Evolutionary conservation across 2,888 invertebrate species (phyloP).

Genomic region (Uloborus plumipes): DNA sequence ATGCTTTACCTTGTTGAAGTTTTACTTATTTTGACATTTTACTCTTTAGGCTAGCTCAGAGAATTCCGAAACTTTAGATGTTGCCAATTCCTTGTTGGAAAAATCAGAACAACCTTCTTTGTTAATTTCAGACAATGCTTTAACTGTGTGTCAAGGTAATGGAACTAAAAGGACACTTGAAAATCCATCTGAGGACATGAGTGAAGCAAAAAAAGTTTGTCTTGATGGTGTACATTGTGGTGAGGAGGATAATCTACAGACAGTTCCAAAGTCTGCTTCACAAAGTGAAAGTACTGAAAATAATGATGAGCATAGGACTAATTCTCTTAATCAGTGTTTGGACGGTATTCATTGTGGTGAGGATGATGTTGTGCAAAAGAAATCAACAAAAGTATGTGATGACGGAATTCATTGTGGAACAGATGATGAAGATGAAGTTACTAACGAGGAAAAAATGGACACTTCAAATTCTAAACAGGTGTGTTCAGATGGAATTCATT

Average conservation of each 20-base stretch:
- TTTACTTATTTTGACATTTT: neutral
- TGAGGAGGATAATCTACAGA: neutral
- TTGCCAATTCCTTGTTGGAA: neutral
- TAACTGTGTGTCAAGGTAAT: conserved; percentile 10
- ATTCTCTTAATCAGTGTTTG: conserved; percentile 24
- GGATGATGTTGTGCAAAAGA: conserved; percentile 11
- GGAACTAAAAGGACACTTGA: conserved; percentile 37
- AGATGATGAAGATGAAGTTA: conserved; percentile 33
- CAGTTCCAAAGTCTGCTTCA: neutral
- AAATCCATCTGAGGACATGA: conserved; percentile 2
- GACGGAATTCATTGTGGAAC: conserved; percentile 59
- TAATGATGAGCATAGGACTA: conserved; percentile 37
- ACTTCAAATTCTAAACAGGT: neutral
- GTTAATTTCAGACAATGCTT: conserved; percentile 21
- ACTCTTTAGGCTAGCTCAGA: conserved; percentile 15
- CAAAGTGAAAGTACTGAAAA: conserved; percentile 12
- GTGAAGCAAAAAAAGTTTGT: conserved; percentile 3
- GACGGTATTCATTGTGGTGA: conserved; percentile 25
- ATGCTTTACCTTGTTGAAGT: neutral
- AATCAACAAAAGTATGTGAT: conserved; percentile 28
- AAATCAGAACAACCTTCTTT: neutral
- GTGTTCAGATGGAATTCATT: conserved; percentile 33
- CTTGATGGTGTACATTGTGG: conserved; percentile 25
- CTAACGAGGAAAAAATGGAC: conserved; percentile 24
- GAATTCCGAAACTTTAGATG: conserved; percentile 2